These are phyloP conservation scores for Liparis tanakae DNA, from an alignment of 2,797 vertebrate species.

Conservation along the genomic window DNA sequence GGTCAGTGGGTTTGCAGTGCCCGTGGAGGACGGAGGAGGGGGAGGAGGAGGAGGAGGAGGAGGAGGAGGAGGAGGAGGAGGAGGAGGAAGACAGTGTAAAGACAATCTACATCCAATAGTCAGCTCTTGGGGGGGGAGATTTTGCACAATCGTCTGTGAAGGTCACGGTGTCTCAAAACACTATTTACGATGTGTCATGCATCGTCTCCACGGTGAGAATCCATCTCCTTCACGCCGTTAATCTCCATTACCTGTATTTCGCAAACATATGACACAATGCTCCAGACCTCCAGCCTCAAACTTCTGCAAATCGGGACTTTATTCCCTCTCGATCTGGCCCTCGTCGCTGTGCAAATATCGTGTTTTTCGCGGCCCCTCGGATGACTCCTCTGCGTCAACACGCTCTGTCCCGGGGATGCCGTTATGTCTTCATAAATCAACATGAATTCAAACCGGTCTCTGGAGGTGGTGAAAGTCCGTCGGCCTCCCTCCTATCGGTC, in stretches of 20 bases:
- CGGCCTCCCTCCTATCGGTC: conserved; percentile 26
- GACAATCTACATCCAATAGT: conserved; percentile 40
- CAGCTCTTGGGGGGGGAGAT: conserved; percentile 24
- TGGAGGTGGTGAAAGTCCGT: conserved; percentile 45
- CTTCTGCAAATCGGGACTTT: conserved; percentile 40
- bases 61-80: conserved; percentile 26
- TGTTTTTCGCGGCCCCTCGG: conserved; percentile 47
- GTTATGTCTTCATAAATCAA: conserved; percentile 53
- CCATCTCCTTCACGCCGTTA: conserved; percentile 48
- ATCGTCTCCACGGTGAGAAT: conserved; percentile 18
- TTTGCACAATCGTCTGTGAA: conserved; percentile 42
- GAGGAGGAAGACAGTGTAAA: too few relatives aligned
- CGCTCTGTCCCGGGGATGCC: conserved; percentile 29
- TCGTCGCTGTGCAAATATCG: conserved; percentile 63
- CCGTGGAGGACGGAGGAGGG: conserved; percentile 44
- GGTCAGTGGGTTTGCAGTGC: conserved; percentile 68
- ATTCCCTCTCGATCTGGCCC: conserved; percentile 8
- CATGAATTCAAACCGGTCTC: conserved; percentile 54
- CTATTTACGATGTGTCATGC: conserved; percentile 33
- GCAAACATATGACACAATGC: conserved; percentile 61
- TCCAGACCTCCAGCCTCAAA: conserved; percentile 51
- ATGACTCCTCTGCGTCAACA: conserved; percentile 71
- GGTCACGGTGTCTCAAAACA: conserved; percentile 34
- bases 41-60: conserved; percentile 37
- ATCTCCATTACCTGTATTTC: conserved; percentile 60